A percentile compares a stretch with the other conserved stretches of the same genome.
These are phyloP conservation scores for Vanacampus margaritifer DNA, from an alignment of 2,113 vertebrate species.

Conservation along the genomic window DNA sequence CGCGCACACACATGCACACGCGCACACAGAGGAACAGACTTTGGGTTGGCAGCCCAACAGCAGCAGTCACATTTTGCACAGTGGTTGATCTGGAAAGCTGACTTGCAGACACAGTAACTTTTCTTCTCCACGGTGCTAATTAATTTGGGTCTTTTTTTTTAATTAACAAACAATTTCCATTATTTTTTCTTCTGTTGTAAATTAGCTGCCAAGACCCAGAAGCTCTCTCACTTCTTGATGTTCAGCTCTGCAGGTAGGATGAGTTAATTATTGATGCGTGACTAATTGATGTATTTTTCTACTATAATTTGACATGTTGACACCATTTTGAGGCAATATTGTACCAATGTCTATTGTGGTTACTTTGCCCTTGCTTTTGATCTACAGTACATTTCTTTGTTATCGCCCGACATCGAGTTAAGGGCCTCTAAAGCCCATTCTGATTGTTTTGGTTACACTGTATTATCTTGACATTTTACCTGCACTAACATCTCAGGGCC, in stretches of 20 bases:
- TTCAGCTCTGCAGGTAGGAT: conserved; percentile 53
- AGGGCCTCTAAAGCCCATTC: neutral
- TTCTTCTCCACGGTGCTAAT: conserved; percentile 2
- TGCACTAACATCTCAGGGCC: neutral
- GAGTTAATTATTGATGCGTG: neutral
- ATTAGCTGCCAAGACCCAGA: conserved; percentile 21
- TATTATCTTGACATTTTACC: neutral
- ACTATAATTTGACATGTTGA: neutral
- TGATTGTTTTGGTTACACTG: neutral
- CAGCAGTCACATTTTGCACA: conserved; percentile 38
- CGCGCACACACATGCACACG: conserved; percentile 14
- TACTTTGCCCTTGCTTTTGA: neutral
- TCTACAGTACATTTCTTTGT: neutral
- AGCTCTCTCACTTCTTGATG: conserved; percentile 12
- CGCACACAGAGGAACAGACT: conserved; percentile 20
- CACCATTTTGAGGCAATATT: neutral
- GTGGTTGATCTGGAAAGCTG: conserved; percentile 27
- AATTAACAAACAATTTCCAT: conserved; percentile 1
- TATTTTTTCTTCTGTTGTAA: conserved; percentile 3
- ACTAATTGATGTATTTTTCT: neutral
- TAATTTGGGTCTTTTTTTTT: conserved; percentile 2
- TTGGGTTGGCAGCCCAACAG: conserved; percentile 33
- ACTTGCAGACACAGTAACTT: conserved; percentile 8
- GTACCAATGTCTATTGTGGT: neutral
- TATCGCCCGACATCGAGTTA: neutral